Conservation (phyloP, 2,888 invertebrate genomes). For the Ophion slaviceki region DNA sequence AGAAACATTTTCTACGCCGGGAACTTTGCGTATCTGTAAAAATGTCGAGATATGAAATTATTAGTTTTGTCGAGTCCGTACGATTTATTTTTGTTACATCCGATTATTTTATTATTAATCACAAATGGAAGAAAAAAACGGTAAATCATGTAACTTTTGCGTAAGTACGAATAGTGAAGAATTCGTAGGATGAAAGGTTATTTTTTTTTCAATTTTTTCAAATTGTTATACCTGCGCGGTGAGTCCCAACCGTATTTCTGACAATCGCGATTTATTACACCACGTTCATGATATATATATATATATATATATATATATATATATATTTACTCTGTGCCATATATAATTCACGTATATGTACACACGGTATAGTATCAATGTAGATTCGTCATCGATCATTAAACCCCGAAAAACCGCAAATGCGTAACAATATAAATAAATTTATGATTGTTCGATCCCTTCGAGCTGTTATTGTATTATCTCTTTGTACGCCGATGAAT, state of each 20-base stretch:
- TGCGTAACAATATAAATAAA: conserved; percentile 59
- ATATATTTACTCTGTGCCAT: neutral
- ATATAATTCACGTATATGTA: conserved; percentile 17
- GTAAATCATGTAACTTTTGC: neutral
- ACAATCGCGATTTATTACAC: conserved; percentile 27
- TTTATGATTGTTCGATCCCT: conserved; percentile 49
- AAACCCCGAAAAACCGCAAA: conserved; percentile 41
- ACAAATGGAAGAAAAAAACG: neutral
- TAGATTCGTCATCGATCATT: conserved; percentile 54
- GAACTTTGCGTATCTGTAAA: no score
- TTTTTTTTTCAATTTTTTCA: neutral
- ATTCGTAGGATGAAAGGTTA: neutral
- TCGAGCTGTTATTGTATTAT: conserved; percentile 16
- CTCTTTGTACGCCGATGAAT: conserved; percentile 44
- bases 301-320: no score
- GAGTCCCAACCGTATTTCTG: neutral
- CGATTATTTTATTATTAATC: no score
- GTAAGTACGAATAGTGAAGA: neutral
- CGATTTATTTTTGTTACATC: no score
- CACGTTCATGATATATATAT: neutral
- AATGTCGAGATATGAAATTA: no score
- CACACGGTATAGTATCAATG: conserved; percentile 42
- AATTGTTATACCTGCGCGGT: neutral
- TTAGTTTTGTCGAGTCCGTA: no score
- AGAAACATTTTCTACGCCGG: no score